Evolutionary conservation across 2,113 vertebrate genomes (phyloP).

Genomic region (Lota lota): DNA sequence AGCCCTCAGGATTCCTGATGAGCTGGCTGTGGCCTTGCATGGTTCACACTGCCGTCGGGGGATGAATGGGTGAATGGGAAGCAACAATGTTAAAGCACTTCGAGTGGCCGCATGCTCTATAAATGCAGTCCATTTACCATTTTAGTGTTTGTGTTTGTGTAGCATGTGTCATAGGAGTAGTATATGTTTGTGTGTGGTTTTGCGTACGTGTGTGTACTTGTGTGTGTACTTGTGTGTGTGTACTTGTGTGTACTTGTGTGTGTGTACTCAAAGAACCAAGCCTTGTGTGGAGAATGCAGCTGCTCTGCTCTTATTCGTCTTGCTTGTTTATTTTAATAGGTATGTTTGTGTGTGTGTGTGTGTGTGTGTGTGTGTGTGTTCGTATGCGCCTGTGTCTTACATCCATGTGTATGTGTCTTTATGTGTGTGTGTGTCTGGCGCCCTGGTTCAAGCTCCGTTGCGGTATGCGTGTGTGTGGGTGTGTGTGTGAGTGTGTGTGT

Average conservation of each 20-base stretch:
- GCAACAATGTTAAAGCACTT: no score
- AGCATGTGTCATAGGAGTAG: no score
- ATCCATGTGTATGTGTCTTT: neutral
- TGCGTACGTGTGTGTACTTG: neutral
- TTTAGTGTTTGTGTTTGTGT: neutral
- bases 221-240: neutral
- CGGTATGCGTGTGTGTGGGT: no score
- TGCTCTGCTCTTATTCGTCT: neutral
- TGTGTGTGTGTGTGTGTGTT: constrained; percentile 6
- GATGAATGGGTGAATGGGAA: no score
- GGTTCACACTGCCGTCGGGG: no score
- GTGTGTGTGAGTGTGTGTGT: neutral
- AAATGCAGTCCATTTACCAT: no score
- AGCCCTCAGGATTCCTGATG: no score
- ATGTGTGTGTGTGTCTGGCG: neutral
- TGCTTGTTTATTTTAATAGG: neutral
- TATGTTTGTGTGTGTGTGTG: constrained; percentile 1
- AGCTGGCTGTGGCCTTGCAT: no score
- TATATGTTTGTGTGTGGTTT: no score
- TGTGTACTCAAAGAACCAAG: neutral
- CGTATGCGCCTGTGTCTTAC: constrained; percentile 3
- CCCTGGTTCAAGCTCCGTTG: no score
- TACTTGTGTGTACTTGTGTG: no score
- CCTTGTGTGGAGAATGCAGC: neutral
- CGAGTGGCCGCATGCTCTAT: no score